Evolutionary conservation across 2,888 invertebrate species (phyloP).

Genomic region (Bursaphelenchus okinawaensis): DNA sequence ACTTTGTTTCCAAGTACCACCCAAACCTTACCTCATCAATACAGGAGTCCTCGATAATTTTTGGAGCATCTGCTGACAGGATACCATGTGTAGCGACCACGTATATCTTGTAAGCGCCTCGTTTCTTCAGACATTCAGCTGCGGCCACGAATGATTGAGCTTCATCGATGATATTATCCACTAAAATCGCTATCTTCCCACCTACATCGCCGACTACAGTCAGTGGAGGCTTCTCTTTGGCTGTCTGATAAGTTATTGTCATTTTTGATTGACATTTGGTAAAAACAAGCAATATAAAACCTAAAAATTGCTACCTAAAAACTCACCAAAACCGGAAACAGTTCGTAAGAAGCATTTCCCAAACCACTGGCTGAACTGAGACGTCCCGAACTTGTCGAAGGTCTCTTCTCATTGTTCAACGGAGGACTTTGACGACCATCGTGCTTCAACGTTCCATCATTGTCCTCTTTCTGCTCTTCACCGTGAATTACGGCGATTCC

Average conservation of each 20-base stretch:
- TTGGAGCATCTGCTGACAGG: slow-evolving; percentile 87
- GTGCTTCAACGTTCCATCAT: slow-evolving; percentile 23
- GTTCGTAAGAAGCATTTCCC: slow-evolving; percentile 18
- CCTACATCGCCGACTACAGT: slow-evolving; percentile 97
- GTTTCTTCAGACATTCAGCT: slow-evolving; percentile 77
- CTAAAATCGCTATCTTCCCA: slow-evolving; percentile 95
- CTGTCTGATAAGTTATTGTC: slow-evolving; percentile 55
- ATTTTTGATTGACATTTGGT: neutral
- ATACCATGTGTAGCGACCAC: slow-evolving; percentile 93
- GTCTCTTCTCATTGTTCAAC: slow-evolving; percentile 6
- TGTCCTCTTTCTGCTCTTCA: slow-evolving; percentile 66
- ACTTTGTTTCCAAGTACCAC: too few species aligned
- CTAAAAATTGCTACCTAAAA: too few species aligned
- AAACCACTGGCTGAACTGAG: slow-evolving; percentile 4
- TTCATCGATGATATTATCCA: slow-evolving; percentile 63
- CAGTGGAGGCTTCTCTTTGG: slow-evolving; percentile 95
- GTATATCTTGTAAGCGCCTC: slow-evolving; percentile 95
- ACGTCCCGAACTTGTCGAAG: slow-evolving; percentile 12
- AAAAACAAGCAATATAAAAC: neutral
- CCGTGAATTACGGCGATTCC: slow-evolving; percentile 94
- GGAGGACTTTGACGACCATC: slow-evolving; percentile 68
- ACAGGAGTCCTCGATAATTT: slow-evolving; percentile 85
- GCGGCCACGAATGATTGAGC: slow-evolving; percentile 25
- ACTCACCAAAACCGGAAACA: slow-evolving; percentile 17
- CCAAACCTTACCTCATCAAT: slow-evolving; percentile 75